Conservation (phyloP, 2,113 vertebrate genomes). For the Vireo altiloquus region DNA sequence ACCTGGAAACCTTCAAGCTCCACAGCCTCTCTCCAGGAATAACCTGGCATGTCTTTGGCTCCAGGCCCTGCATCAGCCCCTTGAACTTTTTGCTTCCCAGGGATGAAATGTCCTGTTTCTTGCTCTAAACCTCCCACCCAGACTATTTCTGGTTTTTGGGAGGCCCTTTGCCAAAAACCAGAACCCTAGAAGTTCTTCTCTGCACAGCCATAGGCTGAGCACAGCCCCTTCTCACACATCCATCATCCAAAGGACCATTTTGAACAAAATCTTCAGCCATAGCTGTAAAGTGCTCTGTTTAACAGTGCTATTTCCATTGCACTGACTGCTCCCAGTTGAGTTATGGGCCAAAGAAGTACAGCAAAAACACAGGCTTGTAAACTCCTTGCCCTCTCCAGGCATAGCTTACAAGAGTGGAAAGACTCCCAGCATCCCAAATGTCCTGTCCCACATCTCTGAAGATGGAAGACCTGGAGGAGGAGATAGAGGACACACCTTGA, state of each 20-base stretch:
- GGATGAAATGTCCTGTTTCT: background rate
- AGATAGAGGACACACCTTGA: background rate
- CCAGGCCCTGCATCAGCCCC: background rate
- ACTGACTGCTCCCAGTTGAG: background rate
- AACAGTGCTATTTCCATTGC: background rate
- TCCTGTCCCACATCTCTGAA: background rate
- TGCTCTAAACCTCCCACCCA: background rate
- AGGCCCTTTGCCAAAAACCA: background rate
- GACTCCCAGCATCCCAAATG: background rate
- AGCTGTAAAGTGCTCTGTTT: background rate
- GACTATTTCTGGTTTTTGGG: background rate
- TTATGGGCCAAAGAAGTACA: background rate
- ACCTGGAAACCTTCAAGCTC: background rate
- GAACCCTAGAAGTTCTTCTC: background rate
- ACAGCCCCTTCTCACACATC: background rate
- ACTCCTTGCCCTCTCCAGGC: background rate
- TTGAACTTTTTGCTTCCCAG: background rate
- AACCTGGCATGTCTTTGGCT: rapidly evolving
- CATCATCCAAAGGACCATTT: background rate
- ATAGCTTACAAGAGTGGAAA: background rate
- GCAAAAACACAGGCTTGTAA: rapidly evolving
- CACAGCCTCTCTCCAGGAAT: background rate
- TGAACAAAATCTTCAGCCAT: background rate
- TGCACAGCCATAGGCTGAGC: background rate
- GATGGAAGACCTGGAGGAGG: background rate